Evolutionary conservation across 2,888 invertebrate species (phyloP), one percentile per base, ranked within the genome.

Genomic region (Troides oblongomaculatus): DNA sequence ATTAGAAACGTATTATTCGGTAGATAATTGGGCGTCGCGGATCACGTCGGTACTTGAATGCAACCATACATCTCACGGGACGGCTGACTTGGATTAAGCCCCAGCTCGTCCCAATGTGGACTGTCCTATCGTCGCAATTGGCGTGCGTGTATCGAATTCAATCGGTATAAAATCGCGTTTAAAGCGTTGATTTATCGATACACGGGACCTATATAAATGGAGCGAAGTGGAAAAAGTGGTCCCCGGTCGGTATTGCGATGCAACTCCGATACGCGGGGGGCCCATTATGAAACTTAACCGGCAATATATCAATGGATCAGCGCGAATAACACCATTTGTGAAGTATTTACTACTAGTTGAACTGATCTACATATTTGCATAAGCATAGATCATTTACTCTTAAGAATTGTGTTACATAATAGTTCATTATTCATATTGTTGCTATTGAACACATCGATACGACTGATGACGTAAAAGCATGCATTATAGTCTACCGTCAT

Each of bases 71-170:
- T 79, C 76, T 76, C 73, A 58, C 58, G 73, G 61, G 64, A 67
- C 68, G 69, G 12, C 60, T 78, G 82, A 82, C 80, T 78, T 81
- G 79, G 80, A 84, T 84, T 80, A 80, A 81, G 78, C 76, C 74
- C 63, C 46, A 59, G 70, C 65, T 72, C 71, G 72, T 72, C 68
- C 67, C 72, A 64, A 72, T 64, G 71, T 68, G 65, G 75, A 78
- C 73, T 75, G 76, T 76, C 77, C 79, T 75, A 79, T 78, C 76
- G 78, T 72, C 70, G 77, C 79, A 78, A 80, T 79, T 77, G 76
- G 80, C 77, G 79, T 71, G 75, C 79, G 78, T 79, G 79, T 79
- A 74, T 74, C 74, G 79, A 76, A 80, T 82, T 77, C 81, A 81
- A 82, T 82, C 75, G 75, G 74, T 75, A 77, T 79, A 72, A 68